Evolutionary conservation across 1,140 invertebrate species (phyloP), one percentile per base, ranked within the genome.

Genomic region (Lethocerus indicus): DNA sequence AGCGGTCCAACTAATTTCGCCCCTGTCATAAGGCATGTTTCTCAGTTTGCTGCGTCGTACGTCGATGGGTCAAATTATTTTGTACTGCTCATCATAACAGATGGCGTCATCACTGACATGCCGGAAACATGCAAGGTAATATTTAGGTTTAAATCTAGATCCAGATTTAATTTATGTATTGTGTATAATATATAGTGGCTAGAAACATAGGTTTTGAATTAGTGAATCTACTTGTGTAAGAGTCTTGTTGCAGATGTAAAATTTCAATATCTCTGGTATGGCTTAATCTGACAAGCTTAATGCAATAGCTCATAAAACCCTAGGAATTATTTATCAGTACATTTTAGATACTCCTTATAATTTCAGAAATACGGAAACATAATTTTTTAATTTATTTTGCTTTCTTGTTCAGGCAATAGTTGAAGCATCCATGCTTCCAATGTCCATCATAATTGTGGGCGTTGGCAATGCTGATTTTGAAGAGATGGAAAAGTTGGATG

Each of bases 41-140:
- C 70, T 3, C 61, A 63, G 46, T 70, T 70, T 61, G 70, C 72
- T 12, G 51, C 62, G 35, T 53, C 56, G 18, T 59, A 63, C 56
- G 51, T 59, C 49, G 68, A 70, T 58, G 74, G 75, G 27, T 64
- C 68, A 54, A 66, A 72, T 36, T 81, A 81, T 58, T 78, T 73
- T 60, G 68, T 81, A 40, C 62, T 82, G 23, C 66, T 82, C 5
- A 74, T 82, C 48, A 64, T 82, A 5, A 82, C 79, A 5, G 79
- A 82, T 64, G 79, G 79, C 26, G 71, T 76, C 28, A 76, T 81
- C 23, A 76, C 71, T 28, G 78, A 81, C 57, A 76, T 81, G 70
- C 67, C 66, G 23, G 62, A 73, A 50, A 80, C 78, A 2, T 72
- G 68, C 54, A 60, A 72, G 63, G 69, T 65, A 57, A 24, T 42